Base-by-base conservation (phyloP, 2,113 vertebrate genomes). In the Python bivittatus region DNA sequence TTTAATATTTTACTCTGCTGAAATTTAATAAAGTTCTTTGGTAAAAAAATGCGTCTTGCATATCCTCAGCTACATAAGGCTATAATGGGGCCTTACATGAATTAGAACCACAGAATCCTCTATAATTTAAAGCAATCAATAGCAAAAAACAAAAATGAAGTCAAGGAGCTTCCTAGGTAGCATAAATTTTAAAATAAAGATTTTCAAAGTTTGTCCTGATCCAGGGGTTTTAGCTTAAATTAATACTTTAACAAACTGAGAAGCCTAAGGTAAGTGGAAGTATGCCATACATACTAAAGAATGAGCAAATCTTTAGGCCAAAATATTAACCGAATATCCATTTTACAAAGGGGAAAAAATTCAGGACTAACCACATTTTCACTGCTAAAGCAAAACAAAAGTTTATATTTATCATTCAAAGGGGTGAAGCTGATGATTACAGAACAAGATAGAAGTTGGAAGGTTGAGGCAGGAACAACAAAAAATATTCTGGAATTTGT, bases 381-480 rank as follows among this genome's bases (percentile, higher is more conserved):
- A 84, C 25, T 93, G 90, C 12, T 23, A 29, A 72, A 83, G 15
- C 56, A 91, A 90, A 90, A 25, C 12, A 23, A 79, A 91, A 57
- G 38, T 48, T 60, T 38, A 48, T 42, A 9, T 91, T 91, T 1
- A 52, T 25, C 13, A 60, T 10, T 44, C 17, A 2, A 17, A 20
- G 13, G 25, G 10, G 5, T 9, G 23, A 48, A 11, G 10, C 44
- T 33, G 1, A 3, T 83, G 42, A 44, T 58, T 90, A 29, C 20
- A 11, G 42, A 33, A 9, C 13, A 91, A 64, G 10, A 38, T 7
- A 85, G 27, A 52, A 53, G 33, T 68, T 60, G 48, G 6, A 54
- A 15, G 58, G 1, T 27, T 38, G 33, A 48, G 15, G 68, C 6
- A 64, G 4, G 84, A 86, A 38, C 23, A 53, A 27, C 1, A 54